Percentiles rank a stretch among this genome's conserved stretches.
phyloP scores from a whole-genome alignment of 2,888 invertebrate genomes.

The Thumatha senex region DNA sequence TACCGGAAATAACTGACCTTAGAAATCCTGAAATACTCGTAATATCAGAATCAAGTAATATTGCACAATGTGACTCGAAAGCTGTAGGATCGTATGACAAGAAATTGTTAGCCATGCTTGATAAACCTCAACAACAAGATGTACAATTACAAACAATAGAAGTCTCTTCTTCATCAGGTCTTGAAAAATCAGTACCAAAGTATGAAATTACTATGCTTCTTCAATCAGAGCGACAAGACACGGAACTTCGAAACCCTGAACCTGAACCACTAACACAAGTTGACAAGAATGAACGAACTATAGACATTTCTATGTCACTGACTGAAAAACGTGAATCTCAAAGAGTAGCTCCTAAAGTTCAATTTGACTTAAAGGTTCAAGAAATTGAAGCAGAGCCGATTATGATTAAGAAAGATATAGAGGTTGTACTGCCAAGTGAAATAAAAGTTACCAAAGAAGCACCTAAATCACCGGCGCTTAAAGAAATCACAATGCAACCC shows the following conservation, averaged over 20 bases:
- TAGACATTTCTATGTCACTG: conserved; percentile 67
- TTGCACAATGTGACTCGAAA: conserved; percentile 53
- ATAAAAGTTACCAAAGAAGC: conserved; percentile 51
- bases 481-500: conserved; percentile 59
- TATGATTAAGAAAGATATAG: conserved; percentile 66
- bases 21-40: conserved; percentile 38
- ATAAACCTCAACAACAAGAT: conserved; percentile 62
- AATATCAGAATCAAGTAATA: conserved; percentile 51
- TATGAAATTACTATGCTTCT: conserved; percentile 55
- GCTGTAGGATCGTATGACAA: conserved; percentile 49
- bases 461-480: conserved; percentile 34
- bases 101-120: conserved; percentile 43
- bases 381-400: conserved; percentile 51
- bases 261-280: conserved; percentile 16
- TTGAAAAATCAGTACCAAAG: conserved; percentile 35
- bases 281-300: conserved; percentile 47
- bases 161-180: conserved; percentile 13
- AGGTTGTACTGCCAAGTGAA: conserved; percentile 60
- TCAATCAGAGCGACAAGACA: conserved; percentile 62
- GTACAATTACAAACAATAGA: conserved; percentile 44
- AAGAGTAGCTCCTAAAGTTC: conserved; percentile 57
- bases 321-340: conserved; percentile 50
- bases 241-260: conserved; percentile 44
- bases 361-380: conserved; percentile 63
- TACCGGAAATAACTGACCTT: conserved; percentile 51